Evolutionary conservation across 2,888 invertebrate species (phyloP), one percentile per base, ranked within the genome.

Genomic region (Carcina quercana): DNA sequence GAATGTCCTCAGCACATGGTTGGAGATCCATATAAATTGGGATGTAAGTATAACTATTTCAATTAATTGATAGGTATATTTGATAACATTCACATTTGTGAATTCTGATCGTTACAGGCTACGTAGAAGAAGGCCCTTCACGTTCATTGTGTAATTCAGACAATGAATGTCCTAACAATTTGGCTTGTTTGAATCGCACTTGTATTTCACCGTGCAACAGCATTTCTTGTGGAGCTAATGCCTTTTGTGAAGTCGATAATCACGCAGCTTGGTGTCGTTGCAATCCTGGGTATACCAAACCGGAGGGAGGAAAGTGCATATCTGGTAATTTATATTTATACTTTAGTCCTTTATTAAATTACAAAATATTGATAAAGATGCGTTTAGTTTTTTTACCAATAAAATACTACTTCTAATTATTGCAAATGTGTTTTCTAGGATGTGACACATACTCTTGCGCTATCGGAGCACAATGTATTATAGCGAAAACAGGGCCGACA

Each of bases 231-330:
- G 95, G 95, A 15, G 76, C 89, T 0, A 93, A 96, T 68, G 93
- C 96, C 0, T 91, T 91, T 54, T 96, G 96, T 63, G 94, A 95
- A 71, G 91, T 94, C 0, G 92, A 94, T 43, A 91, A 93, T 50
- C 96, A 96, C 60, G 93, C 92, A 1, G 93, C 94, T 5, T 93
- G 93, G 91, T 96, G 96, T 62, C 89, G 93, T 45, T 96, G 96
- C 58, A 88, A 90, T 34, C 90, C 92, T 28, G 95, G 95, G 10
- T 96, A 88, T 54, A 88, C 88, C 1, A 93, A 95, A 72, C 91
- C 91, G 38, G 86, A 88, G 30, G 89, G 89, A 40, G 94, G 93
- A 34, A 91, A 93, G 71, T 96, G 95, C 54, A 89, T 94, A 24
- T 94, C 95, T 30, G 89, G 93, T 91, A 76, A 84, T 13, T 5